Percentiles rank a stretch among this genome's conserved stretches.
phyloP scores from a whole-genome alignment of 2,888 invertebrate species.

The Petrolisthes cinctipes region DNA sequence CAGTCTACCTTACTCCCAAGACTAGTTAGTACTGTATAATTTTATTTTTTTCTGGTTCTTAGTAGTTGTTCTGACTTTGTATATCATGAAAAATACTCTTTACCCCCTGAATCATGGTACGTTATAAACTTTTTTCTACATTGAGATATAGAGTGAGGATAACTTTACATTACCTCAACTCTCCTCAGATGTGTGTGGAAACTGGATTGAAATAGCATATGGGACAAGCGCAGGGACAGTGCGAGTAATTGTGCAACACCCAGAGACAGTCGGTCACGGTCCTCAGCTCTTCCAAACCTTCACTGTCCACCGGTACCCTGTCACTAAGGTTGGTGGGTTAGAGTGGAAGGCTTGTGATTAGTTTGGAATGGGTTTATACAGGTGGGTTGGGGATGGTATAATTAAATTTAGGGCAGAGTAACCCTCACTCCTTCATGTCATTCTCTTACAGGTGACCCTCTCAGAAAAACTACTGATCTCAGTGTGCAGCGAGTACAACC shows the following conservation, averaged over 20 bases:
- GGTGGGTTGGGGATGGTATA: not conserved
- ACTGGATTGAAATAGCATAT: conserved; percentile 99
- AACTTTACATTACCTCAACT: not conserved
- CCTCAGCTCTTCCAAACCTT: conserved; percentile 98
- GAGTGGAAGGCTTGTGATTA: not conserved
- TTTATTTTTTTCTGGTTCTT: no score
- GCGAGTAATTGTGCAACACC: conserved; percentile 97
- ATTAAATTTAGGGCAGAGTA: not conserved
- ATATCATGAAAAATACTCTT: not conserved
- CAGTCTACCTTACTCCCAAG: conserved; percentile 98
- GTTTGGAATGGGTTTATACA: not conserved
- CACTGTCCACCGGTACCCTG: conserved; percentile 95
- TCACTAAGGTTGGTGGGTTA: conserved; percentile 81
- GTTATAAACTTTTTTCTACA: not conserved
- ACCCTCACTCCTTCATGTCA: conserved; percentile 6
- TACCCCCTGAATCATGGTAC: not conserved
- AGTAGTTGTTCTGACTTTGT: no score
- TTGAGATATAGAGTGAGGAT: not conserved
- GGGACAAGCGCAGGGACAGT: conserved; percentile 96
- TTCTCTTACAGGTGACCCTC: conserved; percentile 80
- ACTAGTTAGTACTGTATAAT: conserved; percentile 78
- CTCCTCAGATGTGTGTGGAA: conserved; percentile 88
- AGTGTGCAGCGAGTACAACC: conserved; percentile 97
- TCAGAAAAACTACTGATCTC: conserved; percentile 96
- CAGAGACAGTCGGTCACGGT: conserved; percentile 98